These are phyloP conservation scores for Astur gentilis DNA, from an alignment of 2,113 vertebrate genomes.

Conservation along the genomic window DNA sequence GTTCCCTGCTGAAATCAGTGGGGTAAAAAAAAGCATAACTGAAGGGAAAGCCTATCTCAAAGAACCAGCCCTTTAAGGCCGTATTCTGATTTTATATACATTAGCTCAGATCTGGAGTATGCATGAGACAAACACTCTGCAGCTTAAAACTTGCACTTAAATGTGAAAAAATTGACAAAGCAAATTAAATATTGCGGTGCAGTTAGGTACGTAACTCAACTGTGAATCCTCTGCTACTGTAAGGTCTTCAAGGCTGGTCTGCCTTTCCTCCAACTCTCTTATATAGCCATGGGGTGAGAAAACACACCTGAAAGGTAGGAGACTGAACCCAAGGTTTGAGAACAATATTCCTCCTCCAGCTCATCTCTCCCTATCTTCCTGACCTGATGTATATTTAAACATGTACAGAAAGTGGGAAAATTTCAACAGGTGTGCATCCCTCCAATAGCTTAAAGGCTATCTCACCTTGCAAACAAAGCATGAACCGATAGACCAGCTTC, in stretches of 20 bases:
- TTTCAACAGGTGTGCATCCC: not conserved
- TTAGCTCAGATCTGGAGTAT: accelerated
- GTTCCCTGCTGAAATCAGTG: not conserved
- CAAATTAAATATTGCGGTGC: not conserved
- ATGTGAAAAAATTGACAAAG: not conserved
- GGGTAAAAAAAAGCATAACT: not conserved
- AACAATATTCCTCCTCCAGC: not conserved
- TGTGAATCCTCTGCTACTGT: not conserved
- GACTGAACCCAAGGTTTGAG: not conserved
- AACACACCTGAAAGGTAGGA: not conserved
- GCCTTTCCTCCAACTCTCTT: not conserved
- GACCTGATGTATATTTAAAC: not conserved
- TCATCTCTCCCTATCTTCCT: not conserved
- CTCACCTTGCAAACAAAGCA: not conserved
- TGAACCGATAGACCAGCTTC: not conserved
- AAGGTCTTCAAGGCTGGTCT: not conserved
- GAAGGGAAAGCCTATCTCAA: not conserved
- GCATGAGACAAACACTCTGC: not conserved
- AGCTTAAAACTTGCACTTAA: not conserved
- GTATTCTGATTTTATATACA: not conserved
- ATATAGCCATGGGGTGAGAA: not conserved
- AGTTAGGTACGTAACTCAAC: not conserved
- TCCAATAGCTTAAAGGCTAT: not conserved
- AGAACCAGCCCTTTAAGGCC: not conserved
- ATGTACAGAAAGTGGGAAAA: not conserved